A percentile compares a stretch with the other conserved stretches of the same genome.
Evolutionary conservation across 2,888 invertebrate species (phyloP).

Genomic region (Mythimna albipuncta): DNA sequence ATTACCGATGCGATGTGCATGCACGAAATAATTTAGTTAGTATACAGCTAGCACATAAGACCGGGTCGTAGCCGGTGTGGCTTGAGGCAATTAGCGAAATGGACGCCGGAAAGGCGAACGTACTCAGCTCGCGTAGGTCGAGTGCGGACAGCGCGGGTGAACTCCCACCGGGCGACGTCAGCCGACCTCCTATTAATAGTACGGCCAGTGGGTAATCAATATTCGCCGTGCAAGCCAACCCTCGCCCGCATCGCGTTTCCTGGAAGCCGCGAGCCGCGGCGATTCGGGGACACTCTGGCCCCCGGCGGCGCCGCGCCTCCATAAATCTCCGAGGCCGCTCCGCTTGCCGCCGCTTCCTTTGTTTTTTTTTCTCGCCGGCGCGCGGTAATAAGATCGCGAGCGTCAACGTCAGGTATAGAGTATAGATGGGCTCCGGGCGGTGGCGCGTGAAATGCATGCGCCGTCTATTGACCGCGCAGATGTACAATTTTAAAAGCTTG

Average conservation of each 20-base stretch:
- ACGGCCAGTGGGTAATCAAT: conserved; percentile 84
- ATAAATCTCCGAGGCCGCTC: conserved; percentile 84
- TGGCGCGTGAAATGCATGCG: conserved; percentile 71
- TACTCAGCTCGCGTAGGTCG: conserved; percentile 73
- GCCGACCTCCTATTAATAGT: conserved; percentile 84
- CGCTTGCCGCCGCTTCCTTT: conserved; percentile 81
- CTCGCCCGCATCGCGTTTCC: conserved; percentile 84
- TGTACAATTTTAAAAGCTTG: conserved; percentile 71
- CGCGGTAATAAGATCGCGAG: conserved; percentile 86
- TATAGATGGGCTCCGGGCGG: conserved; percentile 76
- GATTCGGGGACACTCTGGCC: conserved; percentile 74
- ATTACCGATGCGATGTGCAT: conserved; percentile 59
- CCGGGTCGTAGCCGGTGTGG: conserved; percentile 60
- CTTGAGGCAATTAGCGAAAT: conserved; percentile 84
- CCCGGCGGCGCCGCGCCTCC: conserved; percentile 87
- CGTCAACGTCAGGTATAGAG: conserved; percentile 88
- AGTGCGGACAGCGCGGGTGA: conserved; percentile 67
- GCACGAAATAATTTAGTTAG: conserved; percentile 60
- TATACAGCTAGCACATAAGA: conserved; percentile 59
- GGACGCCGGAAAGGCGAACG: conserved; percentile 79
- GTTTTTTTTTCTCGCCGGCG: conserved; percentile 78
- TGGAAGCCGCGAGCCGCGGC: conserved; percentile 77
- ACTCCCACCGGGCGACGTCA: conserved; percentile 70
- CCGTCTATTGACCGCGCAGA: conserved; percentile 79
- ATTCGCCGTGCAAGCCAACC: conserved; percentile 81